Evolutionary conservation across 64 coral and sea anemone species (phyloP).

Genomic region (Dendronephthya gigantea): DNA sequence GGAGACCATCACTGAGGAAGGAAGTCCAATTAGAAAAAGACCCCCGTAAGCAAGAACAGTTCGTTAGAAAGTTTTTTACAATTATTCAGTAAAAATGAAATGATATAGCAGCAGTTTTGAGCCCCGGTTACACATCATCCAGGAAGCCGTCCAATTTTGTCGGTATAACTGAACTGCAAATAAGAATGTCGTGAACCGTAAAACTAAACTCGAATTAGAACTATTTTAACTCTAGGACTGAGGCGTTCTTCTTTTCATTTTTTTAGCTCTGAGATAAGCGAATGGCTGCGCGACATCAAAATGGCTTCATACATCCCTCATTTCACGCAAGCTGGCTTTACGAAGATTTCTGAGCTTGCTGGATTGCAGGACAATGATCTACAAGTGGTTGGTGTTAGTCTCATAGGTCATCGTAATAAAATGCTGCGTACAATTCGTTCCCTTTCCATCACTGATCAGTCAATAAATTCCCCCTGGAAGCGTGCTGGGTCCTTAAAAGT

Average conservation of each 20-base stretch:
- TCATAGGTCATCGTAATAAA: slow-evolving; percentile 1
- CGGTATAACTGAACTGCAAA: no score
- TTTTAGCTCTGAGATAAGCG: background rate
- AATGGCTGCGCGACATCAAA: background rate
- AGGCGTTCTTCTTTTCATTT: no score
- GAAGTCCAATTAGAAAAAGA: background rate
- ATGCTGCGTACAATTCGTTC: background rate
- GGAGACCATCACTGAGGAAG: background rate
- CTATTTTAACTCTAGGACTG: no score
- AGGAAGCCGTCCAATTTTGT: no score
- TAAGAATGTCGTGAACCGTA: no score
- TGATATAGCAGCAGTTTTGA: no score
- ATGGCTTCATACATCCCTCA: background rate
- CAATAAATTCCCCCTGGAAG: background rate
- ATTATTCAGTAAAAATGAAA: no score
- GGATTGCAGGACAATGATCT: background rate
- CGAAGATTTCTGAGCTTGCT: background rate
- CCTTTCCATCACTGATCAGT: background rate
- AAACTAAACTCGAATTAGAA: no score
- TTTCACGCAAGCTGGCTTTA: background rate
- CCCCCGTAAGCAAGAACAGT: background rate
- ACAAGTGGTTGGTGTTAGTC: background rate
- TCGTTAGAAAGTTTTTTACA: no score
- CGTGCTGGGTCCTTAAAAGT: background rate
- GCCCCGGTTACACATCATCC: no score